Base-by-base conservation (phyloP, 2,113 vertebrate genomes). In the Rhinoptilus africanus region DNA sequence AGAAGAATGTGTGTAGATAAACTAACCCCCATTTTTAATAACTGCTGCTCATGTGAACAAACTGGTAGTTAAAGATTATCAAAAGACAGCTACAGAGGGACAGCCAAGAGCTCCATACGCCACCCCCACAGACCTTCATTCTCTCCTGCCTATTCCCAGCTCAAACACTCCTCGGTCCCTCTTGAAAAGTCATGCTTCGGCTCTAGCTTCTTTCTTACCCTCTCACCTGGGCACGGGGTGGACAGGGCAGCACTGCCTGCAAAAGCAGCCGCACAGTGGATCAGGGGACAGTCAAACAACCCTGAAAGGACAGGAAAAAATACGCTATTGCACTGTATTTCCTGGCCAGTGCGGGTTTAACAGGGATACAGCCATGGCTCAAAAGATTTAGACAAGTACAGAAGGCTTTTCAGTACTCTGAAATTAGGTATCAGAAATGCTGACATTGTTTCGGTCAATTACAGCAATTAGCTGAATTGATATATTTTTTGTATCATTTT, bases 51-150 rank as follows among this genome's bases (percentile, higher is more conserved):
- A 34, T 10, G 77, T 51, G 68, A 92, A 74, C 83, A 80, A 88
- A 81, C 23, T 56, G 39, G 23, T 54, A 81, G 90, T 72, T 97
- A 85, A 84, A 87, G 41, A 86, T 69, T 62, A 91, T 79, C 26
- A 48, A 51, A 84, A 91, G 47, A 60, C 56, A 87, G 68, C 39
- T 88, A 53, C 64, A 60, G 53, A 74, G 56, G 54, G 68, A 81
- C 73, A 91, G 74, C 20, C 45, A 81, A 54, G 56, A 72, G 56
- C 72, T 56, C 75, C 53, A 43, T 19, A 60, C 0, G 0, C 24
- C 56, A 75, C 45, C 48, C 69, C 28, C 66, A 87, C 26, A 51
- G 57, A 89, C 37, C 37, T 60, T 68, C 56, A 37, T 43, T 84
- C 39, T 13, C 39, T 54, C 45, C 83, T 72, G 60, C 39, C 39